Conservation (phyloP, 2,797 vertebrate species). For the Erethizon dorsatum region DNA sequence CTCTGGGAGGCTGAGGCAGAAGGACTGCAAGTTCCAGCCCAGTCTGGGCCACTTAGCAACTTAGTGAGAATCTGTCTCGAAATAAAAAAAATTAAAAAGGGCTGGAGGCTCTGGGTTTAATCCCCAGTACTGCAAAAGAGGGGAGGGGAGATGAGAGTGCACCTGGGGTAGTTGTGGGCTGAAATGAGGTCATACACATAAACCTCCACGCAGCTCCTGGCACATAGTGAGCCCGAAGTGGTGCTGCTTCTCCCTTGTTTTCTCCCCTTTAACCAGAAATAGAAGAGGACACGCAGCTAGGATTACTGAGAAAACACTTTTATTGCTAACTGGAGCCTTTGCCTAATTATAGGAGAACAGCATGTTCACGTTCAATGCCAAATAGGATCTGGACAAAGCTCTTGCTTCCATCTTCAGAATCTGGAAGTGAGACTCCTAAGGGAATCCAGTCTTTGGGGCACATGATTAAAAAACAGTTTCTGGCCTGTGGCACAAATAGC, state of each 20-base stretch:
- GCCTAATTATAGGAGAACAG: not conserved
- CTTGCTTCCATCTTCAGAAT: constrained; percentile 17
- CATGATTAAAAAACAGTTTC: constrained; percentile 2
- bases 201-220: not conserved
- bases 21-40: not conserved
- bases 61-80: not conserved
- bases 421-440: not conserved
- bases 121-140: not conserved
- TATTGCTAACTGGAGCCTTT: not conserved
- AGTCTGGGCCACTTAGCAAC: not conserved
- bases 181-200: not conserved
- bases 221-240: accelerated
- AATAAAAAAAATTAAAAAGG: not conserved
- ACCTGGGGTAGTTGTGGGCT: not conserved
- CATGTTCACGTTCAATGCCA: not conserved
- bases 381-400: not conserved
- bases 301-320: not conserved
- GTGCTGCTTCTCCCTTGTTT: not conserved
- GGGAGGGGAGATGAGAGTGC: not conserved
- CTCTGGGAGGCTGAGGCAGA: not conserved
- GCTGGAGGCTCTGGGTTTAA: not conserved
- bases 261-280: not conserved
- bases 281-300: not conserved
- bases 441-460: not conserved
- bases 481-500: not conserved